A percentile compares a stretch with the other conserved stretches of the same genome.
These are phyloP conservation scores for Drosophila eugracilis DNA, from an alignment of 1,140 invertebrate genomes.

Conservation along the genomic window DNA sequence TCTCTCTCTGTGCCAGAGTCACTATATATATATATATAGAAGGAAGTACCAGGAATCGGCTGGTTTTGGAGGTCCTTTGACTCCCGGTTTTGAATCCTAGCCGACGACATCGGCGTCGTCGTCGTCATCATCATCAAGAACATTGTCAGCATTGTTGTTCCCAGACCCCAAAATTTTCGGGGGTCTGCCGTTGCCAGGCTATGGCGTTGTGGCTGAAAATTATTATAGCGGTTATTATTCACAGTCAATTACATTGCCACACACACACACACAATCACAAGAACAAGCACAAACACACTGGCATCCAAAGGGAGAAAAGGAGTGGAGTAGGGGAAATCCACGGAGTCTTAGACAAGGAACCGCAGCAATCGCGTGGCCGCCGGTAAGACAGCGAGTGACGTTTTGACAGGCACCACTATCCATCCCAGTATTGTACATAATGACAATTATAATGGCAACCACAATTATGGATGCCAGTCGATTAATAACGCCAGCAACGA, in stretches of 20 bases:
- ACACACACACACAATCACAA: constrained; percentile 35
- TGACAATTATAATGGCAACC: constrained; percentile 82
- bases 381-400: constrained; percentile 60
- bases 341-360: constrained; percentile 17
- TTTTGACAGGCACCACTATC: constrained; percentile 78
- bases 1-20: constrained; percentile 34
- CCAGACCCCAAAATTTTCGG: constrained; percentile 38
- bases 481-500: constrained; percentile 71
- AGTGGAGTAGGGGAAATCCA: background rate
- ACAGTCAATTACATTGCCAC: constrained; percentile 81
- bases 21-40: background rate
- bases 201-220: constrained; percentile 75
- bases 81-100: constrained; percentile 4
- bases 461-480: constrained; percentile 81
- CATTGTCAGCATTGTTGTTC: constrained; percentile 56
- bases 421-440: constrained; percentile 78
- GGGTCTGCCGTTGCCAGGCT: constrained; percentile 37
- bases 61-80: background rate
- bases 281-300: constrained; percentile 36
- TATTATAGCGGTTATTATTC: constrained; percentile 84
- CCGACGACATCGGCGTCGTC: background rate
- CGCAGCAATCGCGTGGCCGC: constrained; percentile 41
- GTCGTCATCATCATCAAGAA: constrained; percentile 72
- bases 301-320: background rate
- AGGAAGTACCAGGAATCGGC: background rate